Evolutionary conservation across 2,797 vertebrate genomes (phyloP).

Genomic region (Enteromius mattozi): DNA sequence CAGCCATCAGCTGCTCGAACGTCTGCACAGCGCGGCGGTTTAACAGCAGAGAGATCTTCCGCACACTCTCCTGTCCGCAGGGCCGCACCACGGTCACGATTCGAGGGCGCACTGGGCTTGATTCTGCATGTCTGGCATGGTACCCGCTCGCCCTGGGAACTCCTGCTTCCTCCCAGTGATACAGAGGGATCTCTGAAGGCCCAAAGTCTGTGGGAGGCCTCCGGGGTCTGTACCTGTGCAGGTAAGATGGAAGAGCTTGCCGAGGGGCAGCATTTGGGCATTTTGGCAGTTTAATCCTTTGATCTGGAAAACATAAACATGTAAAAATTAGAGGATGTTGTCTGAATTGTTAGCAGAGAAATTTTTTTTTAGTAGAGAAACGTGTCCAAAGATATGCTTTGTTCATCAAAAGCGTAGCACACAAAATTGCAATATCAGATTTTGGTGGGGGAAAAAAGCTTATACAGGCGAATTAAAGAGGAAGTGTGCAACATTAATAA

Average conservation of each 20-base stretch:
- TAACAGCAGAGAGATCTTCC: conserved; percentile 90
- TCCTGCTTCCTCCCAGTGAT: conserved; percentile 43
- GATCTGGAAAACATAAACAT: conserved; percentile 51
- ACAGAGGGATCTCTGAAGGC: conserved; percentile 32
- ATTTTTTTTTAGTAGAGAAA: background rate
- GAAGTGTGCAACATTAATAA: conserved; percentile 58
- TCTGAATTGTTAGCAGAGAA: background rate
- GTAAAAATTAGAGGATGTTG: background rate
- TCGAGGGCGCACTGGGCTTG: conserved; percentile 86
- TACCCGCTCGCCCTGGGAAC: conserved; percentile 64
- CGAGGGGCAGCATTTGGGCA: conserved; percentile 47
- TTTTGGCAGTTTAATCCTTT: conserved; percentile 50
- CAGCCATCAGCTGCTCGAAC: conserved; percentile 90
- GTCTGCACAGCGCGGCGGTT: conserved; percentile 91
- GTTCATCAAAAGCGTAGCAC: conserved; percentile 15
- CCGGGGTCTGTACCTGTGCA: conserved; percentile 22
- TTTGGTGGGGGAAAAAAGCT: background rate
- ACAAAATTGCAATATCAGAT: conserved; percentile 26
- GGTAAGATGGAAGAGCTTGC: conserved; percentile 41
- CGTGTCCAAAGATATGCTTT: background rate
- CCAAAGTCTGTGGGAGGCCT: conserved; percentile 38
- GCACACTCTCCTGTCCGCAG: conserved; percentile 75
- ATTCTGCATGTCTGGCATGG: conserved; percentile 84
- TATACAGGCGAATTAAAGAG: conserved; percentile 45
- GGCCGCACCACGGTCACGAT: conserved; percentile 91